These are phyloP conservation scores for Macropis europaea DNA, from an alignment of 2,888 invertebrate genomes.

Conservation along the genomic window DNA sequence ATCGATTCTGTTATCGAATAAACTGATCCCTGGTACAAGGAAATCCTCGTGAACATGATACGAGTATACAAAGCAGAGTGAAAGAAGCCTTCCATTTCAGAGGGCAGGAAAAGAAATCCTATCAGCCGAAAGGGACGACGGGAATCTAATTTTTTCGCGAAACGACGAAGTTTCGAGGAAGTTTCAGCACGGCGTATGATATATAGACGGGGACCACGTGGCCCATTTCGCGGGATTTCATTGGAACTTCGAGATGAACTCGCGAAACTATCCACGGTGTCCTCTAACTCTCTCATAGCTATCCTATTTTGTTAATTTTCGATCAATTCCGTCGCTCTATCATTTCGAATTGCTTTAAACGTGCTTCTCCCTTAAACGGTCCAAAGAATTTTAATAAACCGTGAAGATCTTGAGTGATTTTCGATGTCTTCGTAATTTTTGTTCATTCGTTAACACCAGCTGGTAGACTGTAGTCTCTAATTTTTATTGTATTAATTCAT, in stretches of 20 bases:
- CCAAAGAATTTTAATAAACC: too few relatives aligned
- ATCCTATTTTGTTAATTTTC: too few relatives aligned
- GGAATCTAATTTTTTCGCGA: constrained; percentile 10
- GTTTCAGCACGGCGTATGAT: not conserved
- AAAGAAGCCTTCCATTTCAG: constrained; percentile 22
- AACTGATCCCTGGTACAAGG: constrained; percentile 2
- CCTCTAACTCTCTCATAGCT: too few relatives aligned
- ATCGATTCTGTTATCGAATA: too few relatives aligned
- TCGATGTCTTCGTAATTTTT: too few relatives aligned
- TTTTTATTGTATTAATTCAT: too few relatives aligned
- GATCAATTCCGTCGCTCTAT: too few relatives aligned
- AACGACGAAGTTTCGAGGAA: not conserved
- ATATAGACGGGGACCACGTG: not conserved
- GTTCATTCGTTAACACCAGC: too few relatives aligned
- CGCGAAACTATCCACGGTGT: not conserved
- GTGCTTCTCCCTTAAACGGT: too few relatives aligned
- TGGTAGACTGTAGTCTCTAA: too few relatives aligned
- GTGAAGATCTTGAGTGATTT: too few relatives aligned
- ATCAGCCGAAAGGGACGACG: constrained; percentile 18
- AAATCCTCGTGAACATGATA: constrained; percentile 37
- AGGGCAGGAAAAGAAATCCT: constrained; percentile 19
- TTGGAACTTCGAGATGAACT: not conserved
- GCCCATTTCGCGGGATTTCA: not conserved
- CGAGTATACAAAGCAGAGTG: constrained; percentile 20
- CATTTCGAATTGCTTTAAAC: too few relatives aligned